These are phyloP conservation scores for Catostomus latipinnis DNA, from an alignment of 2,797 vertebrate genomes.

Conservation along the genomic window DNA sequence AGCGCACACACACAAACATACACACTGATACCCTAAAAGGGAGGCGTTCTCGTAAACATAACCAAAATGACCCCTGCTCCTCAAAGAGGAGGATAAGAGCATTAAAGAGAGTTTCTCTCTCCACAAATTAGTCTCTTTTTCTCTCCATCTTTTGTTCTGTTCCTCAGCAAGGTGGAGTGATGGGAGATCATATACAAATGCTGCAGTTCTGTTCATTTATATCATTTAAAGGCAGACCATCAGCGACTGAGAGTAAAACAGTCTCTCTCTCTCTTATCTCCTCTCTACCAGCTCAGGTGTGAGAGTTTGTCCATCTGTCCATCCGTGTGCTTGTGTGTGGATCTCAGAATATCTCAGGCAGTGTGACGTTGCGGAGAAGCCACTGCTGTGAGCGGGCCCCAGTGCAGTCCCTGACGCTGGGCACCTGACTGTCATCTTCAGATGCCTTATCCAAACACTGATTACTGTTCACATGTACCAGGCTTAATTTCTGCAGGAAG, in stretches of 20 bases:
- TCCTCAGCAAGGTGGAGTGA: constrained; percentile 56
- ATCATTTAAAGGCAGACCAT: constrained; percentile 51
- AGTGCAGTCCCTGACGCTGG: constrained; percentile 97
- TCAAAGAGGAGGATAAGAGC: constrained; percentile 48
- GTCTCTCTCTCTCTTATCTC: constrained; percentile 42
- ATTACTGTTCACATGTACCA: constrained; percentile 98
- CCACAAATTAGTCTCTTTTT: constrained; percentile 48
- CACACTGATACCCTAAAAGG: constrained; percentile 64
- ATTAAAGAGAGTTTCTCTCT: constrained; percentile 53
- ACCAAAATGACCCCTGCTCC: constrained; percentile 59
- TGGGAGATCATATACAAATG: constrained; percentile 56
- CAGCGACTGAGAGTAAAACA: constrained; percentile 44
- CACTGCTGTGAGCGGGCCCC: constrained; percentile 95
- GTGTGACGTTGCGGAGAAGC: constrained; percentile 97
- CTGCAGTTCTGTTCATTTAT: constrained; percentile 54
- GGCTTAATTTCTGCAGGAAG: constrained; percentile 88
- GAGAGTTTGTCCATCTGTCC: constrained; percentile 61
- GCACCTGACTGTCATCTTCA: constrained; percentile 98
- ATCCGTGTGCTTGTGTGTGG: constrained; percentile 30
- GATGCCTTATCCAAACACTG: constrained; percentile 99
- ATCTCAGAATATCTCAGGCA: constrained; percentile 95
- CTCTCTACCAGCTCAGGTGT: constrained; percentile 38
- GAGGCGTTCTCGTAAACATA: constrained; percentile 91
- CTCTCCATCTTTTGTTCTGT: constrained; percentile 62
- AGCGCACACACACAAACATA: constrained; percentile 43